These are phyloP conservation scores for Chiloscyllium plagiosum DNA, from an alignment of 2,113 vertebrate species.

Conservation along the genomic window DNA sequence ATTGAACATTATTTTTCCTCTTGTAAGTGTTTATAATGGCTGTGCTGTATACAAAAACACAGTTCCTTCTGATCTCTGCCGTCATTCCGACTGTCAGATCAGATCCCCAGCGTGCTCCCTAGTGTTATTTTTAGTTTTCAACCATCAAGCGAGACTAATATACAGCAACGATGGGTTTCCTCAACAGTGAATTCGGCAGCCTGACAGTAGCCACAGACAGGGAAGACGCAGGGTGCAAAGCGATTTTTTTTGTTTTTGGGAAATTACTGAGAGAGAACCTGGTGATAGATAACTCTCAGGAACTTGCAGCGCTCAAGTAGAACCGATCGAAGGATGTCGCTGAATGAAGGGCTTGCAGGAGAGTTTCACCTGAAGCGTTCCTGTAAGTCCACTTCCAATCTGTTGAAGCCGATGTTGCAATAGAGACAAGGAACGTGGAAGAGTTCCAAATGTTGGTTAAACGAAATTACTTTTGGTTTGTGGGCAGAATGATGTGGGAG, in stretches of 20 bases:
- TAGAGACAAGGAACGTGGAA: neutral
- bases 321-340: neutral
- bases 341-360: neutral
- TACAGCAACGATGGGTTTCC: neutral
- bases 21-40: neutral
- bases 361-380: neutral
- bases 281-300: neutral
- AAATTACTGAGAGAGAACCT: neutral
- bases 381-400: neutral
- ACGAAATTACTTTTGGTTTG: neutral
- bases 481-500: neutral
- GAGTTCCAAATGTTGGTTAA: neutral
- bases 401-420: neutral
- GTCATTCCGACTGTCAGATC: neutral
- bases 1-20: neutral
- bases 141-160: neutral
- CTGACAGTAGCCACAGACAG: neutral
- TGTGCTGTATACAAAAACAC: neutral
- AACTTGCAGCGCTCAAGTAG: neutral
- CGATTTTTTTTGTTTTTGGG: too few relatives aligned
- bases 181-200: neutral
- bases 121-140: neutral
- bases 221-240: neutral
- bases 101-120: too few relatives aligned
- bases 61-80: neutral